These are phyloP conservation scores for Phycodurus eques DNA, from an alignment of 2,113 vertebrate species.

Conservation along the genomic window DNA sequence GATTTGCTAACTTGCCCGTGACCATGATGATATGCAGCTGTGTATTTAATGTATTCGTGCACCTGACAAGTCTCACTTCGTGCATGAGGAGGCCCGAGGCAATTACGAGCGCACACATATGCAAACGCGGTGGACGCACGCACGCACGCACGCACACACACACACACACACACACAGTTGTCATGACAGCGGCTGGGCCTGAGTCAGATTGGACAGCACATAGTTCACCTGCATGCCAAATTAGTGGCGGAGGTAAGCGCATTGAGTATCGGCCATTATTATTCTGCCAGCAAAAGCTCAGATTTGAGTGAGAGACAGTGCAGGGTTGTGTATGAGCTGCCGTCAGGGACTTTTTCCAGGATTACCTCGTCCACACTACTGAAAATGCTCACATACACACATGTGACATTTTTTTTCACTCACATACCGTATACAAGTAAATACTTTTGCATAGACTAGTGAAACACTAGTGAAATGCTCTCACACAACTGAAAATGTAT, in stretches of 20 bases:
- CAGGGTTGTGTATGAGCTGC: not conserved
- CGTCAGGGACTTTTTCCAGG: not conserved
- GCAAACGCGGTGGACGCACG: conserved; percentile 20
- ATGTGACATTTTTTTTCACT: no score
- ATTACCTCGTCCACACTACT: not conserved
- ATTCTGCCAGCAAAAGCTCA: conserved; percentile 35
- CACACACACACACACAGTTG: conserved; percentile 47
- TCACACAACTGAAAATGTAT: no score
- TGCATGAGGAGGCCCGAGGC: conserved; percentile 13
- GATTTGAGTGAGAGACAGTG: conserved; percentile 9
- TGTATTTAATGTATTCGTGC: conserved; percentile 1
- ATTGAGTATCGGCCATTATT: conserved; percentile 54
- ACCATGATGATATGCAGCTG: conserved; percentile 6
- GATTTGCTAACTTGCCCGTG: conserved; percentile 23
- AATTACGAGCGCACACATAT: conserved; percentile 37
- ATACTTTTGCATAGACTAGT: no score
- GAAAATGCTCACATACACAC: no score
- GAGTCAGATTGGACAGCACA: conserved; percentile 33
- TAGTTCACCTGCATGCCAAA: conserved; percentile 55
- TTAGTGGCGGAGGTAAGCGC: conserved; percentile 52
- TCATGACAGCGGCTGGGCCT: conserved; percentile 65
- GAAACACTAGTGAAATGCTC: no score
- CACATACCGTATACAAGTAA: no score
- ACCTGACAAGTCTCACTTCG: conserved; percentile 2
- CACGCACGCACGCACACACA: conserved; percentile 20